Conservation (phyloP, 2,113 vertebrate species). For the Pithys albifrons region DNA sequence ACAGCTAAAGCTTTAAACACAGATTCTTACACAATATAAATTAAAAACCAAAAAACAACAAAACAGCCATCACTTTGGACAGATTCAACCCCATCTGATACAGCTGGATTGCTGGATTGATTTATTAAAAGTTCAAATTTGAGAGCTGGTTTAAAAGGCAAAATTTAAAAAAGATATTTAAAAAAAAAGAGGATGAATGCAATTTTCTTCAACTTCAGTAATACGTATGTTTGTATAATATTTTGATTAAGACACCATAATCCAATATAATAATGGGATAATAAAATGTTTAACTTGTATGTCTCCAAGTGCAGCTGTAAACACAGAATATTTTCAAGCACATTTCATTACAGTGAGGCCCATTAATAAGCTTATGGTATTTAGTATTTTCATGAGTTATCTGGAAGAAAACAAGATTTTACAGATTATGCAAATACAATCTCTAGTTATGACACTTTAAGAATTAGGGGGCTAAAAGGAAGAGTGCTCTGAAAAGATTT, state of each 20-base stretch:
- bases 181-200: not conserved
- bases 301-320: not conserved
- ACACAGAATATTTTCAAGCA: not conserved
- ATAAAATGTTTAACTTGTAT: not conserved
- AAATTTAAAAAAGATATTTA: not conserved
- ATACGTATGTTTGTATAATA: not conserved
- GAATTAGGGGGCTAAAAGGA: not conserved
- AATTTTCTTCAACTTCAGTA: not conserved
- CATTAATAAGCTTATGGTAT: not conserved
- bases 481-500: not conserved
- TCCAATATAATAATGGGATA: not conserved
- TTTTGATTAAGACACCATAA: not conserved
- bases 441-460: not conserved
- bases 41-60: not conserved
- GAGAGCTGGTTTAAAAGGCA: not conserved
- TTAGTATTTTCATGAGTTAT: not conserved
- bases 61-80: not conserved
- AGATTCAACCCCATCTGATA: not conserved
- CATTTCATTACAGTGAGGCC: not conserved
- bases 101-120: not conserved
- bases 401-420: slow-evolving; percentile 2
- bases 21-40: not conserved
- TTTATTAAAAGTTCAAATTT: not conserved
- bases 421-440: not conserved
- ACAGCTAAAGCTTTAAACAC: not conserved